phyloP scores from a whole-genome alignment of 2,888 invertebrate genomes.

The Dolichomitus sp. region DNA sequence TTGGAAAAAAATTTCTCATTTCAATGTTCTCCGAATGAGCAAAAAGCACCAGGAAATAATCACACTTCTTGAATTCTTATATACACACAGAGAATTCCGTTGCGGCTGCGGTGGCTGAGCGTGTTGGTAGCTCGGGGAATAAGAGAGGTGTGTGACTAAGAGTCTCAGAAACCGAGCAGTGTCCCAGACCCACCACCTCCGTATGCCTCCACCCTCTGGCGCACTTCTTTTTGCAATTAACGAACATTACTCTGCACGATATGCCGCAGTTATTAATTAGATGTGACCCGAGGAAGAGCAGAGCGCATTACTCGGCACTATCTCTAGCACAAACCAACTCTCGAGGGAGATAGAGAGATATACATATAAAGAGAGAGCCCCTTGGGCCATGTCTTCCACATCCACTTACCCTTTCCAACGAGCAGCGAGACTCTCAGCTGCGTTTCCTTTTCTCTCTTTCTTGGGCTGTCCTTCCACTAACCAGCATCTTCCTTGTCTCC shows the following conservation, averaged over 20 bases:
- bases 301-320: constrained; percentile 73
- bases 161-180: constrained; percentile 39
- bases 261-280: constrained; percentile 79
- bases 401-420: constrained; percentile 67
- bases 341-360: constrained; percentile 20
- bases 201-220: constrained; percentile 46
- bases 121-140: constrained; percentile 16
- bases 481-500: constrained; percentile 54
- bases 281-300: constrained; percentile 71
- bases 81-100: not conserved
- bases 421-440: constrained; percentile 52
- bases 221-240: constrained; percentile 73
- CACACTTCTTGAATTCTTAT: constrained; percentile 11
- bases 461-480: constrained; percentile 41
- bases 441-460: constrained; percentile 45
- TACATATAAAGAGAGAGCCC: constrained; percentile 41
- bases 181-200: constrained; percentile 29
- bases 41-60: constrained; percentile 24
- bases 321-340: constrained; percentile 56
- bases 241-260: constrained; percentile 73
- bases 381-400: constrained; percentile 63
- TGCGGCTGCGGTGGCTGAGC: constrained; percentile 3
- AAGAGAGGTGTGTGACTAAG: constrained; percentile 47
- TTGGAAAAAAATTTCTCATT: not conserved
- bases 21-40: not conserved